Evolutionary conservation across 1,140 invertebrate genomes (phyloP), one percentile per base, ranked within the genome.

Genomic region (Cotesia typhae): DNA sequence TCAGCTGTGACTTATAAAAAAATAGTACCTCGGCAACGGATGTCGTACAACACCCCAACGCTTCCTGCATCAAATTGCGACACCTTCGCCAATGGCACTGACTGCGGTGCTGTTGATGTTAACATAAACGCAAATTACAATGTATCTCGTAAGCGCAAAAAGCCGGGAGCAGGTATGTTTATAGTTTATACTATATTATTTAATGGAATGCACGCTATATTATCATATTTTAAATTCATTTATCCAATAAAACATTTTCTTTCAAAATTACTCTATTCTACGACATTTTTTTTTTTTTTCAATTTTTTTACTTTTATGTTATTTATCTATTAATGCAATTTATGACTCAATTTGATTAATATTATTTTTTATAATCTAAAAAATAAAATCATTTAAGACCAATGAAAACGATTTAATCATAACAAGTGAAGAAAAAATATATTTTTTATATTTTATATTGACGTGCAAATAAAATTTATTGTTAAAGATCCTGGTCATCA

Each of bases 101-200:
- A 70, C 37, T 41, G 68, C 74, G 78, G 64, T 55, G 57, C 20
- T 61, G 55, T 65, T 60, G 61, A 67, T 47, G 55, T 72, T 72
- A 67, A 67, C 65, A 81, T 72, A 78, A 81, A 71, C 59, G 68
- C 73, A 81, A 67, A 81, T 74, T 79, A 79, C 78, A 84, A 85
- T 80, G 81, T 85, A 68, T 89, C 90, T 55, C 90, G 92, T 84
- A 94, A 94, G 87, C 87, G 92, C 81, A 94, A 94, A 87, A 93
- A 93, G 80, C 92, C 92, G 9, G 92, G 91, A 64, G 87, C 89
- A 83, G 91, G 92, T 93, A 89, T 70, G 84, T 84, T 28, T 73
- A 36, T 57, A 67, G 41, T 41, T 7, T 41, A 41, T 41, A 41
- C 10, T 5, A 59, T 52, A 71, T 51, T 37, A 57, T 70, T 36